Conservation (phyloP, 2,888 invertebrate genomes). For the Cephus runcator region DNA sequence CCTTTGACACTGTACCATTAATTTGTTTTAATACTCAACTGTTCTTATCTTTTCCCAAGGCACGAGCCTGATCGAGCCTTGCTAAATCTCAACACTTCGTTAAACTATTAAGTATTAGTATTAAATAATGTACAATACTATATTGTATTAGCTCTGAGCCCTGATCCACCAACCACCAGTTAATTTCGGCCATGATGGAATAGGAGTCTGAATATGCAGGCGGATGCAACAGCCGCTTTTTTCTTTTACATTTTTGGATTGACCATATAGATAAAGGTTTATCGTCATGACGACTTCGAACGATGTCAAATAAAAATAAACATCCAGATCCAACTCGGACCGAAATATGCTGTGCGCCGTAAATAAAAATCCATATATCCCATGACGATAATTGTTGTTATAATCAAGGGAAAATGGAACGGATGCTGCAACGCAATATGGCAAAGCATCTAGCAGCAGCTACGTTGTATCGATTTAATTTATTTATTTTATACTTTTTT, state of each 20-base stretch:
- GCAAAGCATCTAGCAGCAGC: not conserved
- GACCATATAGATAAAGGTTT: not conserved
- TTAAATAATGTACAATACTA: conserved; percentile 50
- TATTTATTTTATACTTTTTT: not conserved
- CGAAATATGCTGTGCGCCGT: not conserved
- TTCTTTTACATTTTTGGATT: not conserved
- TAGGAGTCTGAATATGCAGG: conserved; percentile 40
- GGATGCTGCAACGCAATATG: not conserved
- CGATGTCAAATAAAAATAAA: not conserved
- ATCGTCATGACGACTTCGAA: not conserved
- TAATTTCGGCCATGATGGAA: conserved; percentile 37
- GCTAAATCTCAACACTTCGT: conserved; percentile 31
- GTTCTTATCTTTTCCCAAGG: conserved; percentile 39
- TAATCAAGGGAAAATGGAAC: not conserved
- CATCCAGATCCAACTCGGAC: not conserved
- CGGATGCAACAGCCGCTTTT: conserved; percentile 42
- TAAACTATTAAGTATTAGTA: conserved; percentile 48
- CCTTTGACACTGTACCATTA: conserved; percentile 10
- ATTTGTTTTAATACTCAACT: conserved; percentile 34
- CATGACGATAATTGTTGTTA: not conserved
- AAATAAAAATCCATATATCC: not conserved
- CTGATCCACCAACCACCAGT: conserved; percentile 46
- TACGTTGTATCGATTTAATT: not conserved
- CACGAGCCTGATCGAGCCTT: conserved; percentile 40
- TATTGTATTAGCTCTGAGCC: conserved; percentile 48